These are phyloP conservation scores for Notolepis coatsorum DNA, from an alignment of 2,797 vertebrate genomes.

Conservation along the genomic window DNA sequence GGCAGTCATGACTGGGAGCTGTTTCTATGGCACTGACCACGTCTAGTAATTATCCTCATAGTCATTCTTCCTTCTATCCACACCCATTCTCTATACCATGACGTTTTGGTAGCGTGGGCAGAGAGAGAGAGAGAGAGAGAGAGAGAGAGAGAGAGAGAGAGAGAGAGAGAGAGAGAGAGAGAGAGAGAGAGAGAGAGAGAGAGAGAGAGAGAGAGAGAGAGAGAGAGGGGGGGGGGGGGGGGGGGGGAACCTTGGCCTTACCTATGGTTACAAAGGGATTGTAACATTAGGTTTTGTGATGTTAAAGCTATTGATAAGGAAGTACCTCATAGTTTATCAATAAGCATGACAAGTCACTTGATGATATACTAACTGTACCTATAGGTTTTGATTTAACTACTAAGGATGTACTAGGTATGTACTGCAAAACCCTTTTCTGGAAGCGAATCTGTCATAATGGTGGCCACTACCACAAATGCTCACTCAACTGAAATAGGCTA, in stretches of 20 bases:
- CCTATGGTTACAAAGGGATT: not conserved
- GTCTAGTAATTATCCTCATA: constrained; percentile 60
- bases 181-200: no score
- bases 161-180: not conserved
- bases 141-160: not conserved
- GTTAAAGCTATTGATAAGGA: not conserved
- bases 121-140: not conserved
- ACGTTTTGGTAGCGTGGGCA: constrained; percentile 48
- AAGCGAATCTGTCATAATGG: constrained; percentile 24
- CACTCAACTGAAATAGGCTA: constrained; percentile 58
- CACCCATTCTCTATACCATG: constrained; percentile 61
- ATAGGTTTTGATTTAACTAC: no score
- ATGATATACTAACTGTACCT: not conserved
- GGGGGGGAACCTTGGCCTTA: not conserved
- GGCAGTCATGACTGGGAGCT: constrained; percentile 50
- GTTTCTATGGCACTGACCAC: constrained; percentile 75
- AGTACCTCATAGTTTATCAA: not conserved
- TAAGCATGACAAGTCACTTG: not conserved
- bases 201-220: no score
- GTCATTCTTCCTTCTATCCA: constrained; percentile 56
- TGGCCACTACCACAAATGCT: constrained; percentile 47
- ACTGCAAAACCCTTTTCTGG: constrained; percentile 11
- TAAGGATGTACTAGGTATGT: constrained; percentile 58
- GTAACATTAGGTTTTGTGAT: not conserved
- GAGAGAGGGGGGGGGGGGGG: not conserved